These are phyloP conservation scores for Coleophora flavipennella DNA, from an alignment of 2,888 invertebrate genomes.

Conservation along the genomic window DNA sequence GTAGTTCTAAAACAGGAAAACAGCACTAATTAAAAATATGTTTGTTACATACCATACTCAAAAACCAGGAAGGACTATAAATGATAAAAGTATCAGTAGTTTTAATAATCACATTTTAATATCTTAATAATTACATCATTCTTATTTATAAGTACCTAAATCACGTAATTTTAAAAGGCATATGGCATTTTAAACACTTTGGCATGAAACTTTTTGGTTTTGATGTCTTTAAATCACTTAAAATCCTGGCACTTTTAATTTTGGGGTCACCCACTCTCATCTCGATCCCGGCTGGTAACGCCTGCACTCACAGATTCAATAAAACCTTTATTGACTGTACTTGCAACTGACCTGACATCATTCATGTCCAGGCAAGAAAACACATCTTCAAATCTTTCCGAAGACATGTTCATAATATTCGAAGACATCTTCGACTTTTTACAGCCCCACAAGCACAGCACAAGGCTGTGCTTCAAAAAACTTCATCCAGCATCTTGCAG, in stretches of 20 bases:
- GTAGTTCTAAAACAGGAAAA: too few relatives aligned
- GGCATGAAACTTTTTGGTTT: conserved; percentile 6
- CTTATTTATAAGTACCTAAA: conserved; percentile 5
- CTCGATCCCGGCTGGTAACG: neutral
- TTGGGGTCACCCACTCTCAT: neutral
- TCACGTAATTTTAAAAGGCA: conserved; percentile 7
- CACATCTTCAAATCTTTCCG: too few relatives aligned
- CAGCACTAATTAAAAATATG: too few relatives aligned
- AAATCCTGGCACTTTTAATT: conserved; percentile 2
- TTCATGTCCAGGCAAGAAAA: too few relatives aligned
- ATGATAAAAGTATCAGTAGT: conserved; percentile 2
- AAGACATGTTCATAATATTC: too few relatives aligned
- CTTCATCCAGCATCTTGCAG: conserved; percentile 41
- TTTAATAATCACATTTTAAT: conserved; percentile 9
- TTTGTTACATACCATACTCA: conserved; percentile 2
- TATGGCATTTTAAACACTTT: conserved; percentile 11
- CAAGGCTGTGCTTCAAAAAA: conserved; percentile 10
- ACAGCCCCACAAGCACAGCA: too few relatives aligned
- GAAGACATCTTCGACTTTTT: too few relatives aligned
- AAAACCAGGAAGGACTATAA: neutral
- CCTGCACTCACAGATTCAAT: too few relatives aligned
- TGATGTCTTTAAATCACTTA: conserved; percentile 3
- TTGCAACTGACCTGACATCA: too few relatives aligned
- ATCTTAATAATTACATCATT: conserved; percentile 1
- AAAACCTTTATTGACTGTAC: too few relatives aligned